These are phyloP conservation scores for Megalopta genalis DNA, from an alignment of 1,140 invertebrate genomes.

Conservation along the genomic window DNA sequence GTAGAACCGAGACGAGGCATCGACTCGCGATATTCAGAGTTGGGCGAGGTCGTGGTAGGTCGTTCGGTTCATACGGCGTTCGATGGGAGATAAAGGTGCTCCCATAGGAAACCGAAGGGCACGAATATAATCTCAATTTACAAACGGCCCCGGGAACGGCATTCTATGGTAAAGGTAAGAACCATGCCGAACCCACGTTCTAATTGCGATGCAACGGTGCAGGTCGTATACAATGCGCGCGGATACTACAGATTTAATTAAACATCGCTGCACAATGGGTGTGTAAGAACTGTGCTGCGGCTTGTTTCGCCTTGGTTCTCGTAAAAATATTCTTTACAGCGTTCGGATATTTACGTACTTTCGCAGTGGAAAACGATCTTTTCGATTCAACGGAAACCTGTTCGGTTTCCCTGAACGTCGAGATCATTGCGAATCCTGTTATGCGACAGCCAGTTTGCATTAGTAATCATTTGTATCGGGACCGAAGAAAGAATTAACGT, in stretches of 20 bases:
- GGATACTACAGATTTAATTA: slow-evolving; percentile 2
- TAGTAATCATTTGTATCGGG: too few relatives aligned
- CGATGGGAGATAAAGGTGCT: slow-evolving; percentile 48
- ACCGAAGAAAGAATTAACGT: too few relatives aligned
- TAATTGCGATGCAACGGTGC: slow-evolving; percentile 23
- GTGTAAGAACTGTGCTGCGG: background rate
- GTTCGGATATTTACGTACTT: too few relatives aligned
- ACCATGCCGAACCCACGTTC: slow-evolving; percentile 21
- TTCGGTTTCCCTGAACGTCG: too few relatives aligned
- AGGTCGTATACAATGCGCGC: background rate
- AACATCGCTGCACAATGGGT: background rate
- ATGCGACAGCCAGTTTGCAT: too few relatives aligned
- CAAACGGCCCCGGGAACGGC: slow-evolving; percentile 22
- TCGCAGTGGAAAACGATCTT: too few relatives aligned
- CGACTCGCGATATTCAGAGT: slow-evolving; percentile 51
- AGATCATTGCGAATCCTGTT: too few relatives aligned
- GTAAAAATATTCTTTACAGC: too few relatives aligned
- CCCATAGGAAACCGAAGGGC: slow-evolving; percentile 43
- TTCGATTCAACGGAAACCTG: too few relatives aligned
- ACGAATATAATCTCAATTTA: slow-evolving; percentile 35
- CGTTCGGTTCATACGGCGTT: slow-evolving; percentile 38
- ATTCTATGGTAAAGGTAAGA: slow-evolving; percentile 18
- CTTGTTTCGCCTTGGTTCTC: too few relatives aligned
- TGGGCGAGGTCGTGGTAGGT: slow-evolving; percentile 62
- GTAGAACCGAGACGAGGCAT: slow-evolving; percentile 55